Evolutionary conservation across 1,140 invertebrate species (phyloP).

Genomic region (Drosophila suzukii): DNA sequence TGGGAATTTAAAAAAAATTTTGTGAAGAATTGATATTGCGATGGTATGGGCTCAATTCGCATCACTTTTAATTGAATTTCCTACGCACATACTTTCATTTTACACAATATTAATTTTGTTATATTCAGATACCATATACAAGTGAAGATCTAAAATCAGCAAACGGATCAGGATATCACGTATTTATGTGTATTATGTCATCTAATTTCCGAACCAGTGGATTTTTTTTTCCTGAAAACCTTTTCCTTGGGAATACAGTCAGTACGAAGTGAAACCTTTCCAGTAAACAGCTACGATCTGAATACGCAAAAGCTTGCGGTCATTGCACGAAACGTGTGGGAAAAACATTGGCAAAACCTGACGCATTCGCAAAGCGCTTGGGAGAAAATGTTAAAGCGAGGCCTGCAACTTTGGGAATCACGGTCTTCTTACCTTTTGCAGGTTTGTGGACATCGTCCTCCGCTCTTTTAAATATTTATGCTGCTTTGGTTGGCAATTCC

Average conservation of each 20-base stretch:
- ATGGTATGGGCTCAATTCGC: no score
- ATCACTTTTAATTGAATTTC: no score
- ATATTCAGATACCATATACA: no score
- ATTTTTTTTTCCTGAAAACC: neutral
- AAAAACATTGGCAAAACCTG: slow-evolving; percentile 20
- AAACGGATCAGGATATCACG: no score
- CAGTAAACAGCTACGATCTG: neutral
- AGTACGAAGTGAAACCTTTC: neutral
- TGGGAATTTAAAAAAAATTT: no score
- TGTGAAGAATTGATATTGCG: no score
- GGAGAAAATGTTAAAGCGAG: slow-evolving; percentile 3
- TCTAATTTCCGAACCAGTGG: no score
- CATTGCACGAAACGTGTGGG: slow-evolving; percentile 2
- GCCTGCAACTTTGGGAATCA: neutral
- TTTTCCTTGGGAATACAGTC: neutral
- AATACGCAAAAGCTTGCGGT: slow-evolving; percentile 3
- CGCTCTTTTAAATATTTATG: slow-evolving; percentile 1
- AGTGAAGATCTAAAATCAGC: no score
- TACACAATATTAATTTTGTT: no score
- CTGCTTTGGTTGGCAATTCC: slow-evolving; percentile 17
- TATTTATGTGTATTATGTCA: no score
- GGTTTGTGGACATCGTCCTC: slow-evolving; percentile 55
- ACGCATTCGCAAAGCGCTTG: neutral
- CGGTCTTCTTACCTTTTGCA: slow-evolving; percentile 64
- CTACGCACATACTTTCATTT: no score